Percentiles rank a stretch among this genome's conserved stretches.
Evolutionary conservation across 2,888 invertebrate genomes (phyloP).

Genomic region (Acanthosepion esculentum): DNA sequence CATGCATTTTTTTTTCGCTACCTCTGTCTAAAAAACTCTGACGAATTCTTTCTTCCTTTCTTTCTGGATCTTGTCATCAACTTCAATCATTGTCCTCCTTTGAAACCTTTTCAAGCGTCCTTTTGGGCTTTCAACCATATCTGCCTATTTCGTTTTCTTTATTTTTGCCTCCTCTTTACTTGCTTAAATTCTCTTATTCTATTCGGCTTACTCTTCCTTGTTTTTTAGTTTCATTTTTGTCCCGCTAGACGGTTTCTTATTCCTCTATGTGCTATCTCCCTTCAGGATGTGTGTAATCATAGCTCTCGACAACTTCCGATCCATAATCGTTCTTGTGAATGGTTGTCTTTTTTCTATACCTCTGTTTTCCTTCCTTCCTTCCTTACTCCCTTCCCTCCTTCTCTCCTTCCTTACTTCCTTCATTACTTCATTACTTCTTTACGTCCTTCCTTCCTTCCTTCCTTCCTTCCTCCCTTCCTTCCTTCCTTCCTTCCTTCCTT

Average conservation of each 20-base stretch:
- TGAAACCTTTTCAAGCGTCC: background rate
- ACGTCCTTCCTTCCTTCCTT: background rate
- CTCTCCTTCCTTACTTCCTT: background rate
- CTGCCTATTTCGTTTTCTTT: background rate
- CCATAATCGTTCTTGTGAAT: too few relatives aligned
- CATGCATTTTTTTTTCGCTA: too few relatives aligned
- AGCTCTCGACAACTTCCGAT: too few relatives aligned
- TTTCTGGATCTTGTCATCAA: background rate
- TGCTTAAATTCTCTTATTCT: too few relatives aligned
- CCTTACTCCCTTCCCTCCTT: background rate
- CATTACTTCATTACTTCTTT: too few relatives aligned
- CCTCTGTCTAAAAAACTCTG: too few relatives aligned
- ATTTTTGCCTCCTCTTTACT: background rate
- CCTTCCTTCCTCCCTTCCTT: background rate
- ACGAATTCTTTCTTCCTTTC: background rate
- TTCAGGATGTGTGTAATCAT: too few relatives aligned
- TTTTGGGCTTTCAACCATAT: background rate
- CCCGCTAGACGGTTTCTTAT: too few relatives aligned
- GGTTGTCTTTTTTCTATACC: background rate
- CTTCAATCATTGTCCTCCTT: background rate
- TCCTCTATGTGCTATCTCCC: too few relatives aligned
- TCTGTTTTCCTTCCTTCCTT: background rate
- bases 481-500: background rate
- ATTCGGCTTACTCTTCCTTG: too few relatives aligned
- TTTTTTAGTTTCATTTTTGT: too few relatives aligned